Evolutionary conservation across 2,797 vertebrate species (phyloP), one percentile per base, ranked within the genome.

Genomic region (Poliocrania exsul): DNA sequence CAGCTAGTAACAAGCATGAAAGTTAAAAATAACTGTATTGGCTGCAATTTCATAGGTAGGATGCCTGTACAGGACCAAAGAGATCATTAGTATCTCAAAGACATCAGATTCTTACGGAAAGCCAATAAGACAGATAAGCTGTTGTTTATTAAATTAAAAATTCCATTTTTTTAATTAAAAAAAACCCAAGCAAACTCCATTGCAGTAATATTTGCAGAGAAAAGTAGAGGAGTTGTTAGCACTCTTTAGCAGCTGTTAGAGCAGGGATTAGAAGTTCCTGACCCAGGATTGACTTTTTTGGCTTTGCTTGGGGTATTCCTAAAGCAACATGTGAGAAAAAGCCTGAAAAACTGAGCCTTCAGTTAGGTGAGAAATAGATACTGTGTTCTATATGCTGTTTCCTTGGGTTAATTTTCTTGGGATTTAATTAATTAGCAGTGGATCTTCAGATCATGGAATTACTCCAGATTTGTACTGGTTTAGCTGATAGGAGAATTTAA

Each of bases 381-480:
- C 7, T 44, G 35, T 54, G 15, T 62, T 69, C 92, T 69, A 51
- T 51, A 26, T 81, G 37, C 29, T 78, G 8, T 65, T 92, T 71
- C 14, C 16, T 49, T 85, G 19, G 28, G 60, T 82, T 72, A 35
- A 91, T 94, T 92, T 94, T 44, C 40, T 61, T 72, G 54, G n/a
- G n/a, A 87, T 88, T 88, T 13, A 51, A 21, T 67, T 93, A 89
- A 95, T 91, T 95, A 91, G 61, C 72, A 77, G 14, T 12, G 54
- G 60, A 87, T 71, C 50, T 87, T 91, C 42, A 78, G 40, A 71
- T 92, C 57, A 46, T 64, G 42, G 92, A 94, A 90, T 92, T 95
- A 80, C 0, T 7, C 38, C 81, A 92, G 78, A 87, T 95, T 93
- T 93, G n/a, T 65, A 33, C 49, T 44, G 49, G 40, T 78, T 93